These are phyloP conservation scores for Aphelinus atriplicis DNA, from an alignment of 1,140 invertebrate species.

Conservation along the genomic window DNA sequence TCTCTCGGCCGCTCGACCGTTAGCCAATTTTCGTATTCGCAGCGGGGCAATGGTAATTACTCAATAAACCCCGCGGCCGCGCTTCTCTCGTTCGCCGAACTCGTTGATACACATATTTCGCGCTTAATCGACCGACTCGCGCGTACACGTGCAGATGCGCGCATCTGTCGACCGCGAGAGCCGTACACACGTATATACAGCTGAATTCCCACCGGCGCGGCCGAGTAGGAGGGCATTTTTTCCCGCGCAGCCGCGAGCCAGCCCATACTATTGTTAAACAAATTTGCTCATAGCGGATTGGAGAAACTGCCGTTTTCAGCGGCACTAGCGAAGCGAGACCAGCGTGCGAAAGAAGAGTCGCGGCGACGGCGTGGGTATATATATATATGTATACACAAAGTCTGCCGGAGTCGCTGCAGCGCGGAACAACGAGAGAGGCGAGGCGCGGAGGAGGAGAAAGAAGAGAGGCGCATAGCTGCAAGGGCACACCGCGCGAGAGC, in stretches of 20 bases:
- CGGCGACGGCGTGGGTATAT: not conserved
- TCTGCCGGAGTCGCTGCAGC: too few relatives aligned
- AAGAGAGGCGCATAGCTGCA: conserved; percentile 3
- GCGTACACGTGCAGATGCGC: conserved; percentile 3
- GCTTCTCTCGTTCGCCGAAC: not conserved
- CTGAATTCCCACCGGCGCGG: conserved; percentile 7
- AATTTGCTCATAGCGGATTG: conserved; percentile 33
- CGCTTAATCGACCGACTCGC: not conserved
- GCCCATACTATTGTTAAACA: conserved; percentile 29
- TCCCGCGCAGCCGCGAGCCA: not conserved
- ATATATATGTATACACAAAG: too few relatives aligned
- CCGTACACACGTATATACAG: not conserved
- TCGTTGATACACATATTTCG: conserved; percentile 7
- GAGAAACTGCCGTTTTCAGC: conserved; percentile 31
- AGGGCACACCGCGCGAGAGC: conserved; percentile 23
- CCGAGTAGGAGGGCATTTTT: conserved; percentile 4
- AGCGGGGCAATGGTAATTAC: not conserved
- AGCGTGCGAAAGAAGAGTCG: conserved; percentile 42
- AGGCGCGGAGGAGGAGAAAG: not conserved
- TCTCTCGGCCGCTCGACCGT: not conserved
- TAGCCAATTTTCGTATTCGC: conserved; percentile 10
- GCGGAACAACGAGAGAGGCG: not conserved
- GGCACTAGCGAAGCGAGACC: conserved; percentile 29
- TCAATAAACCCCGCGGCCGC: not conserved
- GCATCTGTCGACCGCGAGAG: not conserved